These are phyloP conservation scores for Sebastes itinus DNA, from an alignment of 2,797 vertebrate species.

Conservation along the genomic window DNA sequence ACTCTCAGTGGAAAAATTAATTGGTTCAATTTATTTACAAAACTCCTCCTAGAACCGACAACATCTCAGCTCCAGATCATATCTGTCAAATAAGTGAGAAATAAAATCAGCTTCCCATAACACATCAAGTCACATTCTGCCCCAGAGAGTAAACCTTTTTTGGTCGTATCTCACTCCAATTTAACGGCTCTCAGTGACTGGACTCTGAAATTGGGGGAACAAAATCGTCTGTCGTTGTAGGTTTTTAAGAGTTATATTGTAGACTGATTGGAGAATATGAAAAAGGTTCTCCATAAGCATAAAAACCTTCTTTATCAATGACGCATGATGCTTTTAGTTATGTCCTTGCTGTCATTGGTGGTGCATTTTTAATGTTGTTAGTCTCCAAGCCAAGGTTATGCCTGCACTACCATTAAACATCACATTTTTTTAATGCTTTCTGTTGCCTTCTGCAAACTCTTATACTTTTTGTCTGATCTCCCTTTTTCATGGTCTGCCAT, in stretches of 20 bases:
- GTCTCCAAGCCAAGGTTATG: background rate
- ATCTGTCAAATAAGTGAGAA: slow-evolving; percentile 8
- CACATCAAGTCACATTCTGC: background rate
- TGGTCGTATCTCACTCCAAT: background rate
- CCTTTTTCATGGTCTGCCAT: background rate
- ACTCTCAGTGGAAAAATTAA: slow-evolving; percentile 11
- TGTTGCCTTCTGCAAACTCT: background rate
- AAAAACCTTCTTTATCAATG: background rate
- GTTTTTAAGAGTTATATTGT: background rate
- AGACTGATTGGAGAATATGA: background rate
- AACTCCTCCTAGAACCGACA: background rate
- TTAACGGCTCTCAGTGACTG: background rate
- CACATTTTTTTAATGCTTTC: background rate
- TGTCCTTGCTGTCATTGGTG: background rate
- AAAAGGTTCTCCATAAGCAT: background rate
- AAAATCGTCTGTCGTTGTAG: background rate
- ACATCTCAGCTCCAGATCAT: background rate
- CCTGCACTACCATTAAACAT: background rate
- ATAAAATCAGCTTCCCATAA: slow-evolving; percentile 22
- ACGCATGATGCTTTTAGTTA: background rate
- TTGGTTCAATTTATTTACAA: slow-evolving; percentile 14
- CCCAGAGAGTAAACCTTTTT: background rate
- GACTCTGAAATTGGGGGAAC: background rate
- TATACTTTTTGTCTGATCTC: background rate
- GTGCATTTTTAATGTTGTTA: background rate